phyloP scores from a whole-genome alignment of 2,113 vertebrate species.

The Hiodon tergisus region DNA sequence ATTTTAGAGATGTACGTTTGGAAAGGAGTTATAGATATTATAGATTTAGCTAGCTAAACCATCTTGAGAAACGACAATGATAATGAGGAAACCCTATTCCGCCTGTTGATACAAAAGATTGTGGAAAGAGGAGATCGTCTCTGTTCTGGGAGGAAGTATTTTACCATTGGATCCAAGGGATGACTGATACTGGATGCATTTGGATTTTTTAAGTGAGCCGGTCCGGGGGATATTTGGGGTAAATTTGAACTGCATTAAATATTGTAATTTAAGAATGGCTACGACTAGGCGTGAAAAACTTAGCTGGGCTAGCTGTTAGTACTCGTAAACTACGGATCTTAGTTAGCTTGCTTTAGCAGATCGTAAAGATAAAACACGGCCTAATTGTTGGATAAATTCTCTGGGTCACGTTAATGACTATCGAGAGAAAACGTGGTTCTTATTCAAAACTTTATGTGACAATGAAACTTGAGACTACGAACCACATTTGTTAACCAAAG shows the following conservation, averaged over 20 bases:
- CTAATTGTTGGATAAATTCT: background rate
- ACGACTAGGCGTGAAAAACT: background rate
- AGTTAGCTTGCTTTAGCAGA: background rate
- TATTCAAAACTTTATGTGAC: too few relatives aligned
- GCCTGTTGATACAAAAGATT: slow-evolving; percentile 22
- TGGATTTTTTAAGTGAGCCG: slow-evolving; percentile 5
- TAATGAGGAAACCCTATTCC: slow-evolving; percentile 12
- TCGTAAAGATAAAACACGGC: background rate
- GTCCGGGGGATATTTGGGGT: background rate
- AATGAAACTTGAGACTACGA: too few relatives aligned
- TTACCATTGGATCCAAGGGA: background rate
- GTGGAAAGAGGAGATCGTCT: background rate
- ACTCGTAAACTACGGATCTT: background rate
- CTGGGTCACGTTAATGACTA: background rate
- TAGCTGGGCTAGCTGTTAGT: background rate
- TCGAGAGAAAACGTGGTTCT: background rate
- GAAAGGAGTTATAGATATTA: background rate
- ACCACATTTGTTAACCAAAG: too few relatives aligned
- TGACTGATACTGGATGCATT: background rate
- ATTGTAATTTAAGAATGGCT: background rate
- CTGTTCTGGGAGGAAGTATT: slow-evolving; percentile 11
- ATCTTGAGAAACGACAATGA: background rate
- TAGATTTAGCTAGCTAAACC: background rate
- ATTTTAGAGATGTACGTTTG: background rate
- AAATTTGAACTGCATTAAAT: background rate